Percentiles rank a stretch among this genome's conserved stretches.
Evolutionary conservation across 2,797 vertebrate genomes (phyloP).

Genomic region (Pipistrellus nathusii): DNA sequence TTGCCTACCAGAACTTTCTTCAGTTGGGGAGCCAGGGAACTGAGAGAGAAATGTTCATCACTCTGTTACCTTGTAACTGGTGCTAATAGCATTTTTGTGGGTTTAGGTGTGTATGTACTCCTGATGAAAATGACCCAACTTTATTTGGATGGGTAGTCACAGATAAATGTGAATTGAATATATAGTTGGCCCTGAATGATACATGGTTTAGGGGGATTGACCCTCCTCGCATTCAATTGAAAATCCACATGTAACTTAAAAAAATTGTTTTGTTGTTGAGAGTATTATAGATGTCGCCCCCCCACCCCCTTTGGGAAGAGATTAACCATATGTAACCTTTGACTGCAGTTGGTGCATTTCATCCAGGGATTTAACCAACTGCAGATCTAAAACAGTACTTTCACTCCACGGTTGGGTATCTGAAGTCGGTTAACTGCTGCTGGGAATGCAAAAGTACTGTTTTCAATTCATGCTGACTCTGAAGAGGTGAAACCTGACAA

Average conservation of each 20-base stretch:
- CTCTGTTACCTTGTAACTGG: background rate
- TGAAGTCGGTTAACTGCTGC: background rate
- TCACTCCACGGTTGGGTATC: rapidly evolving
- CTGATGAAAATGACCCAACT: background rate
- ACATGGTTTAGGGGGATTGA: background rate
- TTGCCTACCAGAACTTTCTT: constrained; percentile 62
- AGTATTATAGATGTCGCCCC: no score
- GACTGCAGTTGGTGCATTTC: background rate
- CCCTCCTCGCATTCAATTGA: no score
- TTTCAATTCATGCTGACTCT: background rate
- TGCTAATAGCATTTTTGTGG: background rate
- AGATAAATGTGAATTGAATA: background rate
- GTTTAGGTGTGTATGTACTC: background rate
- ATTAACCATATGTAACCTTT: background rate
- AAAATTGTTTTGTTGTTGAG: no score
- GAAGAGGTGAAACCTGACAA: background rate
- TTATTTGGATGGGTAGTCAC: background rate
- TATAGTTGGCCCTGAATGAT: background rate
- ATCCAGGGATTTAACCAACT: background rate
- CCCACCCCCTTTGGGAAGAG: no score
- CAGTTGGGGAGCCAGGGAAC: constrained; percentile 27
- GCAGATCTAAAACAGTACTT: background rate
- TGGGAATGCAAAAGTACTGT: background rate
- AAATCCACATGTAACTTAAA: background rate
- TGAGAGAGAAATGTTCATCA: background rate